These are phyloP conservation scores for Araneus ventricosus DNA, from an alignment of 1,140 invertebrate species.

Conservation along the genomic window DNA sequence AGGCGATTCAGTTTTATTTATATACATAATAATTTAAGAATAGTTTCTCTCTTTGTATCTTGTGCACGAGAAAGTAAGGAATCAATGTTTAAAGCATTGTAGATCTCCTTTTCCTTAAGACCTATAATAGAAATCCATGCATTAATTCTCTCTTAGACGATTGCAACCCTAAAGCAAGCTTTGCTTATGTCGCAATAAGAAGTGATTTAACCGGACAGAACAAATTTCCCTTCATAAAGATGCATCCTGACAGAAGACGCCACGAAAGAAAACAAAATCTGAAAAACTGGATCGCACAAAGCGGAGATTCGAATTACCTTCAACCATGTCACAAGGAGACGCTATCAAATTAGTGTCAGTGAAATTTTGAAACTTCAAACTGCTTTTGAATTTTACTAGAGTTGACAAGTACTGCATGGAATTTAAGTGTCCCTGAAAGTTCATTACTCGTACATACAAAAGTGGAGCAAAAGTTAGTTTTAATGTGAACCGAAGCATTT, in stretches of 20 bases:
- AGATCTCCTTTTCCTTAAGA: no score
- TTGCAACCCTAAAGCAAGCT: no score
- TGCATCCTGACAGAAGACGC: background rate
- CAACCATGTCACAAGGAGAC: background rate
- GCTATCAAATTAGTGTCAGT: background rate
- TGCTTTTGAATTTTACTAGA: background rate
- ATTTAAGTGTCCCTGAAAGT: background rate
- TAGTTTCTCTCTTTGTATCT: no score
- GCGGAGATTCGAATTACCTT: background rate
- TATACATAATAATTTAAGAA: no score
- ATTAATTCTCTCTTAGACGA: no score
- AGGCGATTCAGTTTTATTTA: no score
- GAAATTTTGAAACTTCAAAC: background rate
- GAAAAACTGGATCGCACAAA: background rate
- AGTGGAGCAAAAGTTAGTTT: no score
- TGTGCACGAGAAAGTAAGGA: no score
- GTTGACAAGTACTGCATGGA: background rate
- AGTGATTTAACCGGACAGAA: background rate
- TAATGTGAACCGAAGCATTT: no score
- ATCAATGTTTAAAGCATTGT: no score
- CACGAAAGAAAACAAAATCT: background rate
- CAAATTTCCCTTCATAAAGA: background rate
- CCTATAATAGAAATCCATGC: no score
- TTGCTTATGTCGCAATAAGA: no score
- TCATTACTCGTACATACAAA: background rate